Evolutionary conservation across 2,888 invertebrate genomes (phyloP).

Genomic region (Caradrina clavipalpis): DNA sequence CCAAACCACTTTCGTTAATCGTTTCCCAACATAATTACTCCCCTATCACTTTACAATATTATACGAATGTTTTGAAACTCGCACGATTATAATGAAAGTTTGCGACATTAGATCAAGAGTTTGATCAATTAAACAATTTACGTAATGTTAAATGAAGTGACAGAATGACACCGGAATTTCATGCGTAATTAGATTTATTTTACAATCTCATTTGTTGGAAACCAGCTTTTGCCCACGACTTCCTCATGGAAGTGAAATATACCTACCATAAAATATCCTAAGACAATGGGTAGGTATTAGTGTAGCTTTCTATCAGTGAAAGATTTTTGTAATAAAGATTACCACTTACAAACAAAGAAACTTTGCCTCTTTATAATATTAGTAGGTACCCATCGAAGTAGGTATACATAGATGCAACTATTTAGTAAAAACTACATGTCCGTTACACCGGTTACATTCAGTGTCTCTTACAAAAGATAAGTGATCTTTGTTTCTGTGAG

Average conservation of each 20-base stretch:
- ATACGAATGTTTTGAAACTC: constrained; percentile 50
- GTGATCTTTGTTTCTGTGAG: neutral
- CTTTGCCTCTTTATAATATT: no score
- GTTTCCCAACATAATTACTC: constrained; percentile 78
- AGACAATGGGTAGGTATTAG: no score
- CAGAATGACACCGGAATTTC: neutral
- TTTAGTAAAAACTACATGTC: neutral
- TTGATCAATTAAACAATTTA: constrained; percentile 21
- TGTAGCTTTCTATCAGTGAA: no score
- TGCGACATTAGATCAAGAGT: constrained; percentile 26
- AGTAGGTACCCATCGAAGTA: no score
- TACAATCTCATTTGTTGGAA: neutral
- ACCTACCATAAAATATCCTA: no score
- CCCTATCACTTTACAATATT: constrained; percentile 72
- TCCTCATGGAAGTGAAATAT: no score
- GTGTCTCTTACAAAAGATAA: constrained; percentile 9
- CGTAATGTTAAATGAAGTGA: constrained; percentile 1
- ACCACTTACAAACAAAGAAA: no score
- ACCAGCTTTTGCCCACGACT: no score
- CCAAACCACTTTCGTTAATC: constrained; percentile 83
- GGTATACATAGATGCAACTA: neutral
- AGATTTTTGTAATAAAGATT: no score
- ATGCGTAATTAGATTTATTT: constrained; percentile 4
- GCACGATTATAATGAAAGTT: constrained; percentile 40
- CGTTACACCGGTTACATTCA: constrained; percentile 9